Conservation (phyloP, 2,797 vertebrate species). For the Delichon dasypus region DNA sequence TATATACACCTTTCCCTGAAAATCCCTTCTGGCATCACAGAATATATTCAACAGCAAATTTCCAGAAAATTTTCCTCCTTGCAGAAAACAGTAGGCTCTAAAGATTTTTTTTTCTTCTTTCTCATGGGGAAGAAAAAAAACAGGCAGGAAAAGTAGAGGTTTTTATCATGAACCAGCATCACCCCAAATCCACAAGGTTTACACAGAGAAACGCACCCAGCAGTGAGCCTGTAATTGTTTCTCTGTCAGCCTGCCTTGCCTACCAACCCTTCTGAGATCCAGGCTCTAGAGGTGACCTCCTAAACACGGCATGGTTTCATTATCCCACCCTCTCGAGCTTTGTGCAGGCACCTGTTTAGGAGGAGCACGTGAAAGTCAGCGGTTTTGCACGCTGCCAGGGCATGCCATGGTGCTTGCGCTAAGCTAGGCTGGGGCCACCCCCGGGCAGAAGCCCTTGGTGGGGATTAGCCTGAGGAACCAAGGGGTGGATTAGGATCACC, state of each 20-base stretch:
- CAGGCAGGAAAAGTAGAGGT: not conserved
- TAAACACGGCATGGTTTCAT: not conserved
- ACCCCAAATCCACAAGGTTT: not conserved
- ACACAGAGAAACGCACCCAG: not conserved
- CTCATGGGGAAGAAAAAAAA: not conserved
- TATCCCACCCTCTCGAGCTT: not conserved
- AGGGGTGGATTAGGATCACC: not conserved
- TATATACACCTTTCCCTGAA: not conserved
- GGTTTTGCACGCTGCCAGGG: not conserved
- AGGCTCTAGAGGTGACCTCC: not conserved
- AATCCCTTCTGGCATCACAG: not conserved
- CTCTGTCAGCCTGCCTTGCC: not conserved
- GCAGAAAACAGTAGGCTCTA: not conserved
- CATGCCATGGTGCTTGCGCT: accelerated
- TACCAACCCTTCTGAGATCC: not conserved
- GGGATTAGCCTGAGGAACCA: not conserved
- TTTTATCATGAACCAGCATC: not conserved
- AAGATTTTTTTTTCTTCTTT: not conserved
- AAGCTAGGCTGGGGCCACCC: not conserved
- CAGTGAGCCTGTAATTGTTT: not conserved
- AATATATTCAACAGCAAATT: not conserved
- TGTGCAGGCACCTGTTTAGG: slow-evolving; percentile 27
- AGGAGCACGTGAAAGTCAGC: not conserved
- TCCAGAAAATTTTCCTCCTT: not conserved
- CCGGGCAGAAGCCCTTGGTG: not conserved